These are phyloP conservation scores for Colletes gigas DNA, from an alignment of 1,140 invertebrate species.

Conservation along the genomic window DNA sequence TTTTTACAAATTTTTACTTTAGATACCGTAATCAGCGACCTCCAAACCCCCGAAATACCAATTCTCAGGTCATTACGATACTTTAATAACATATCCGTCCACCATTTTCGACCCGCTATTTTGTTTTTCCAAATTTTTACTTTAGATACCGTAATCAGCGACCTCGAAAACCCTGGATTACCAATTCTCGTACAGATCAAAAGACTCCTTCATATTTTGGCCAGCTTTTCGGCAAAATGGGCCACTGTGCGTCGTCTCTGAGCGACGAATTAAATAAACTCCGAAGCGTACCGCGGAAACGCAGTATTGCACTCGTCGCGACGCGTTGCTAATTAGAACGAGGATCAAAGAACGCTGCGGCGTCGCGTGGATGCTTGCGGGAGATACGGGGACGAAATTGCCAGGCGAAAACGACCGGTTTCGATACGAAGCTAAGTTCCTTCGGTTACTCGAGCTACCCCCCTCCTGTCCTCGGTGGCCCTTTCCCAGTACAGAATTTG, in stretches of 20 bases:
- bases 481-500: conserved; percentile 2
- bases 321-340: conserved; percentile 43
- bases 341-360: conserved; percentile 30
- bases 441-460: conserved; percentile 5
- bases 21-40: no score
- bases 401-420: conserved; percentile 54
- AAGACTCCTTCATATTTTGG: no score
- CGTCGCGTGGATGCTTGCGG: neutral
- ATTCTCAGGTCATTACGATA: no score
- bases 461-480: neutral
- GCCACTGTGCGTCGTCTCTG: neutral
- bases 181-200: no score
- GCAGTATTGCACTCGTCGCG: conserved; percentile 12
- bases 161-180: no score
- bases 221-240: neutral
- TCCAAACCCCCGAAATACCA: no score
- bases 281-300: neutral
- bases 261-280: conserved; percentile 8
- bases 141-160: no score
- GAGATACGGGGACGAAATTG: conserved; percentile 49
- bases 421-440: conserved; percentile 29
- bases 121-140: no score
- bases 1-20: no score
- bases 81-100: no score
- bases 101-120: no score